Base-by-base conservation (phyloP, 92 coral and sea anemone genomes). In the Bergia puertoricense region DNA sequence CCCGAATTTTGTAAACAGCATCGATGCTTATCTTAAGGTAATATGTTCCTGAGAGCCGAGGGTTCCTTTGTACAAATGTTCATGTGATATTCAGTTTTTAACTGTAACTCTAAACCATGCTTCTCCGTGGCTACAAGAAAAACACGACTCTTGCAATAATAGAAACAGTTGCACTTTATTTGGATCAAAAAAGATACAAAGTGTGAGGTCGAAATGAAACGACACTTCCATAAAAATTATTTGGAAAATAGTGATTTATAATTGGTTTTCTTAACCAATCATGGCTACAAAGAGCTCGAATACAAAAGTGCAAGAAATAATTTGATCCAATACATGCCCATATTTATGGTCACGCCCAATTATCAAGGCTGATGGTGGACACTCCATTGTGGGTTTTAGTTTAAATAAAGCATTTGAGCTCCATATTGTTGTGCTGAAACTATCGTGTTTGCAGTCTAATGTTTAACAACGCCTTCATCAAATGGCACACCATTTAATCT, bases 101-200 rank as follows among this genome's bases (percentile, higher is more conserved):
- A 54, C 7, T 18, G 4, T 62, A 20, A 18, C 13, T 57, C 66
- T 57, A 57, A 57, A 16, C 20, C 66, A 16, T 2, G 68, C n/a
- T 3, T 62, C 6, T 62, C 30, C 22, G 68, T 62, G 23, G 4
- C 22, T 22, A 62, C 69, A 7, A 48, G 8, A 22, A 74, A 15
- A 37, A 18, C 16, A 18, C 18, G 79, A 41, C 23, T 15, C 54
- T 8, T 42, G 22, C 80, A 40, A 76, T 54, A 16, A 42, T 76
- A 42, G 54, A 76, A 76, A 76, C 5, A 4, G 46, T n/a, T 37
- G 20, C 54, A 76, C 48, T 76, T 76, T 76, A 76, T 76, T 76
- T 5, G 80, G 80, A 76, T 76, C 80, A 76, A 41, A 76, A 30
- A 39, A 42, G 80, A 16, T 76, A 42, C 80, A 76, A 76, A 42